Conservation (phyloP, 2,888 invertebrate genomes). For the Sisyra nigra region DNA sequence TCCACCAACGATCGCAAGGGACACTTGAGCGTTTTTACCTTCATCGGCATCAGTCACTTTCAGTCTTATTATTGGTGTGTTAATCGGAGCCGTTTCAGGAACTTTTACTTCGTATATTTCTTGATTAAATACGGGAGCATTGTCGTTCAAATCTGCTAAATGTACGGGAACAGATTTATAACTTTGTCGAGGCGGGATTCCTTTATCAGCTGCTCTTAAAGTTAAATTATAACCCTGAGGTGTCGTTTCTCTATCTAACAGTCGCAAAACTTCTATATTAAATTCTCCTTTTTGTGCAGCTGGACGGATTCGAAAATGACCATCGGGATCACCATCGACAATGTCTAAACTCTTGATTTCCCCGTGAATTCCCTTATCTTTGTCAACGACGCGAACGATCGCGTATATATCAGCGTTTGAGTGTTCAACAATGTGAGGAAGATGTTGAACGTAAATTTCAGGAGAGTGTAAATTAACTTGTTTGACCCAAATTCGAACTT, state of each 20-base stretch:
- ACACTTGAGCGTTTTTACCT: conserved; percentile 69
- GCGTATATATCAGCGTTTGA: conserved; percentile 77
- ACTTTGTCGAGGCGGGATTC: conserved; percentile 58
- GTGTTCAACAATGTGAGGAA: conserved; percentile 68
- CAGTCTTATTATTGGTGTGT: conserved; percentile 74
- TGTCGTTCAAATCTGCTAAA: conserved; percentile 68
- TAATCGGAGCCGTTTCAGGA: conserved; percentile 75
- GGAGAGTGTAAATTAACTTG: conserved; percentile 79
- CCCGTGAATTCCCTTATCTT: conserved; percentile 72
- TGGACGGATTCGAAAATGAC: conserved; percentile 65
- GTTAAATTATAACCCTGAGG: conserved; percentile 78
- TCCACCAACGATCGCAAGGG: conserved; percentile 79
- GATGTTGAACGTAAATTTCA: conserved; percentile 60
- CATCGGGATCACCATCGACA: conserved; percentile 78
- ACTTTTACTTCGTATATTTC: conserved; percentile 77
- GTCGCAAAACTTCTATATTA: conserved; percentile 61
- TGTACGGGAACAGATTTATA: conserved; percentile 70
- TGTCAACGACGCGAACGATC: conserved; percentile 69
- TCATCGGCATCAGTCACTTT: conserved; percentile 76
- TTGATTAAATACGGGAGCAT: conserved; percentile 73
- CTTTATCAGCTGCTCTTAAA: conserved; percentile 68
- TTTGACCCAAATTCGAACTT: conserved; percentile 57
- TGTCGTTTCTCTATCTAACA: conserved; percentile 61
- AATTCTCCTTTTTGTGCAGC: conserved; percentile 48
- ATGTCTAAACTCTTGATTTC: conserved; percentile 68